These are phyloP conservation scores for Manacus vitellinus DNA, from an alignment of 2,113 vertebrate species.

Conservation along the genomic window DNA sequence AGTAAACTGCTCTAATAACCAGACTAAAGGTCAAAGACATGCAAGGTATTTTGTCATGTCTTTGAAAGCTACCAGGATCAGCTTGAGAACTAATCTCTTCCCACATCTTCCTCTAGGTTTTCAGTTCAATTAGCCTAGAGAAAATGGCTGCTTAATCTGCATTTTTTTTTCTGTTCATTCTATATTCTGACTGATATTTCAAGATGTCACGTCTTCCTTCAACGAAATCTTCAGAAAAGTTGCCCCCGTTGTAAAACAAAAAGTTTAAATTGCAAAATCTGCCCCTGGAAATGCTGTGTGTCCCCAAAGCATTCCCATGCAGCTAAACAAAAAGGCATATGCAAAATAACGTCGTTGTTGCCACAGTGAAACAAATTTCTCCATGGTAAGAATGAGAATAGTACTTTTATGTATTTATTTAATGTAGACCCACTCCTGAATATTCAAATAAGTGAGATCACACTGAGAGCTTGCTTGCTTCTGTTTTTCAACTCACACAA, in stretches of 20 bases:
- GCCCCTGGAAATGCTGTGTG: not conserved
- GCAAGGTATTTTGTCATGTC: not conserved
- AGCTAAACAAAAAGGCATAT: not conserved
- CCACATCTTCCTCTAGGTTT: not conserved
- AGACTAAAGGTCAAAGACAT: not conserved
- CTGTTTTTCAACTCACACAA: not conserved
- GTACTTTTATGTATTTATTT: not conserved
- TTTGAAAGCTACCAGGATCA: not conserved
- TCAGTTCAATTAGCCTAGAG: not conserved
- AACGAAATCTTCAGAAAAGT: not conserved
- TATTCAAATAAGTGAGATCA: not conserved
- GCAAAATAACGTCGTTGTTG: not conserved
- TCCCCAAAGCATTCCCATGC: not conserved
- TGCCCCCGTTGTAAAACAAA: not conserved
- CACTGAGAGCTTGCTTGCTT: not conserved
- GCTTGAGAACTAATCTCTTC: not conserved
- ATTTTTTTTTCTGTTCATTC: not conserved
- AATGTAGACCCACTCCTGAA: not conserved
- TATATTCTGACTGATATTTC: not conserved
- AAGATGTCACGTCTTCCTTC: constrained; percentile 5
- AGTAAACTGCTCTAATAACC: not conserved
- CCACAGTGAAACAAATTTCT: not conserved
- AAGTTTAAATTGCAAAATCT: constrained; percentile 15
- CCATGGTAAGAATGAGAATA: not conserved
- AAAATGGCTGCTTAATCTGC: not conserved